Evolutionary conservation across 64 coral and sea anemone genomes (phyloP), one percentile per base, ranked within the genome.

Genomic region (Montipora capricornis): DNA sequence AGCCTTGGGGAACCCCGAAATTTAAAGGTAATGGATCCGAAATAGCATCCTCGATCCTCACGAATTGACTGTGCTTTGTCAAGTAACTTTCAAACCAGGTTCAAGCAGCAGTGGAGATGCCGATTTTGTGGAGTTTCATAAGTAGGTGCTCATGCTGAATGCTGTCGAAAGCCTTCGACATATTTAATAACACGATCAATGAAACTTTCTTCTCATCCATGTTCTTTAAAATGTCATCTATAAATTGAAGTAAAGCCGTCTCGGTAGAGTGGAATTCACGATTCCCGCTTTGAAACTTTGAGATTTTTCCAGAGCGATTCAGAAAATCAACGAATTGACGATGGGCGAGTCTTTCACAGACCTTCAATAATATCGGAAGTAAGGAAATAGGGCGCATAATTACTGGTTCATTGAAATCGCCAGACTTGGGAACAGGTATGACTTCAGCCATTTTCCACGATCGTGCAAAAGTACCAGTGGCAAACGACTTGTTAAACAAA

Each of bases 381-480:
- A 93, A 58, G 12, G 92, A 94, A 17, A 89, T 94, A 47, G 85
- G 77, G 49, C 89, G 24, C 45, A 78, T 91, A 4, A 82, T 81
- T 16, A 20, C 8, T 10, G 89, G 89, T 5, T 91, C 47, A 22
- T 88, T 77, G 15, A 76, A 13, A 61, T 88, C 84, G 10, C 84
- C 85, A 88, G 75, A 67, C 57, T 94, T 88, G 9, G 64, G 61
- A 60, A 6, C 87, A 29, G 26, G 26, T 29, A 29, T 29, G 26
- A 29, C 26, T 29, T 29, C 82, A 44, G 91, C 81, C 47, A 59
- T 68, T 61, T 90, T 90, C 89, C 89, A 90, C 7, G 75, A 11
- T 22, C 61, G 51, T 82, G 90, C 79, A 76, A 84, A 84, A 22
- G 68, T 76, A 45, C 83, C 75, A 1, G 79, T 67, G 44, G 59